Percentiles rank a stretch among this genome's conserved stretches.
These are phyloP conservation scores for Azemiops feae DNA, from an alignment of 2,113 vertebrate species.

Conservation along the genomic window DNA sequence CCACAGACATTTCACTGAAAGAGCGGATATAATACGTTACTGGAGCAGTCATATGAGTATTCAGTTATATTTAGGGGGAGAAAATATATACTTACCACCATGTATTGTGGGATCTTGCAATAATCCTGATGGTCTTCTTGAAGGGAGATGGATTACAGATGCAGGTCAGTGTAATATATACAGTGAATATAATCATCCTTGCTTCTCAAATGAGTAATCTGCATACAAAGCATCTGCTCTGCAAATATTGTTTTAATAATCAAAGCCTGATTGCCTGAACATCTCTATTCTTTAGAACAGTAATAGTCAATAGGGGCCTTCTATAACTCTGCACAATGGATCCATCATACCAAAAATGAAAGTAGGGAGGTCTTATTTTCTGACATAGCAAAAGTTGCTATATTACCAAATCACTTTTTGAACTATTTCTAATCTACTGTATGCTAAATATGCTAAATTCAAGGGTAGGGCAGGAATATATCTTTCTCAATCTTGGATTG, in stretches of 20 bases:
- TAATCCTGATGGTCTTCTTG: not conserved
- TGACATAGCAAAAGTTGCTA: not conserved
- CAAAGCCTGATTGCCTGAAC: not conserved
- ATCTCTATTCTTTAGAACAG: not conserved
- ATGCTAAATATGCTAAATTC: not conserved
- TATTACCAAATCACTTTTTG: not conserved
- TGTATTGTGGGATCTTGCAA: not conserved
- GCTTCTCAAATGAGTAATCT: not conserved
- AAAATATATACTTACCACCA: not conserved
- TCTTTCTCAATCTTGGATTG: not conserved
- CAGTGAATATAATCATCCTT: not conserved
- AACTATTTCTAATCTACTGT: not conserved
- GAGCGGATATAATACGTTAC: not conserved
- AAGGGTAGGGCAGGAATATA: not conserved
- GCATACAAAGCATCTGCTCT: not conserved
- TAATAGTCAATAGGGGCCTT: not conserved
- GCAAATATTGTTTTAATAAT: not conserved
- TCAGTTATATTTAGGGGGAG: not conserved
- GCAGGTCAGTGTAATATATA: not conserved
- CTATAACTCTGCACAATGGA: not conserved
- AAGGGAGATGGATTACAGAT: not conserved
- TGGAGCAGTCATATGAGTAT: not conserved
- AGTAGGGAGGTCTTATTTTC: not conserved
- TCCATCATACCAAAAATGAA: not conserved
- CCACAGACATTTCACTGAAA: not conserved